These are phyloP conservation scores for Resseliella maxima DNA, from an alignment of 2,888 invertebrate genomes.

Conservation along the genomic window DNA sequence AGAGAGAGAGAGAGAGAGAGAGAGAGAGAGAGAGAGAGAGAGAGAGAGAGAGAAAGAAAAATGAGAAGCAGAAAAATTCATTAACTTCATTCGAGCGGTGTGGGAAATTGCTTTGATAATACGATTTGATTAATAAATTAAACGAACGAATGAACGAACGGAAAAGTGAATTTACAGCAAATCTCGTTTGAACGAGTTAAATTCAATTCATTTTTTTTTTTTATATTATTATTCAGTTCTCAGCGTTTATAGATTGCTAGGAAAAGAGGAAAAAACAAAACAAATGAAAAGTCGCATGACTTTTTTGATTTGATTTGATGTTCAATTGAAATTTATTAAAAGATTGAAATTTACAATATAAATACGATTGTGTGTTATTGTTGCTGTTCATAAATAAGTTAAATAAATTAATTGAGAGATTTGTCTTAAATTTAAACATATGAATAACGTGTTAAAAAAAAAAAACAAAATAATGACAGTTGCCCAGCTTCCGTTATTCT, in stretches of 20 bases:
- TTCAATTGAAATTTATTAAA: too few relatives aligned
- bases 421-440: neutral
- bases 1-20: neutral
- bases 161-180: constrained; percentile 14
- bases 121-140: neutral
- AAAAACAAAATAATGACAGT: too few relatives aligned
- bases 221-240: too few relatives aligned
- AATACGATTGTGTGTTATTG: neutral
- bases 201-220: too few relatives aligned
- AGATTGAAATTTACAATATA: neutral
- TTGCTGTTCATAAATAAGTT: neutral
- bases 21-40: neutral
- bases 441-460: neutral
- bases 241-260: too few relatives aligned
- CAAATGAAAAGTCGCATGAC: too few relatives aligned
- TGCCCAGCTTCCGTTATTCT: neutral
- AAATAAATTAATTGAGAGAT: constrained; percentile 5
- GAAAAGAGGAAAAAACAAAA: too few relatives aligned
- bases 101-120: constrained; percentile 28
- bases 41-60: neutral
- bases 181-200: neutral
- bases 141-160: neutral
- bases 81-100: neutral
- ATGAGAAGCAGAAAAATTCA: constrained; percentile 1
- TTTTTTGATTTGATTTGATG: too few relatives aligned